Percentiles rank a stretch among this genome's conserved stretches.
These are phyloP conservation scores for western clawed frog (Xenopus tropicalis) DNA, from an alignment of 2,113 vertebrate genomes.

Conservation along the genomic window DNA sequence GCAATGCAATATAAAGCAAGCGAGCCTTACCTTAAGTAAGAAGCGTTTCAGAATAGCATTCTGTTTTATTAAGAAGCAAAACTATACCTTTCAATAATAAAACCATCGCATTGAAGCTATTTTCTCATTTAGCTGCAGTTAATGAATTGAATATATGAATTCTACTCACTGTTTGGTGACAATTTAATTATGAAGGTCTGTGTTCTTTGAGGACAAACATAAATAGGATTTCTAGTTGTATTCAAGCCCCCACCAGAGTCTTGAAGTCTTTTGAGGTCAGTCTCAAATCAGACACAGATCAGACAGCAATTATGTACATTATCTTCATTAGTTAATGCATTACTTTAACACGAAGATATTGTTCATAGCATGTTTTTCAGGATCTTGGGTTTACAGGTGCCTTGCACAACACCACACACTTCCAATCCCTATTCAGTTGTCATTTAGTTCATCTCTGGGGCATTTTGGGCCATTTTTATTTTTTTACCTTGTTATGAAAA, in stretches of 20 bases:
- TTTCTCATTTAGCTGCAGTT: neutral
- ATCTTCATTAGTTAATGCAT: conserved; percentile 37
- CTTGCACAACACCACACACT: neutral
- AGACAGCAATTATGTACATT: conserved; percentile 39
- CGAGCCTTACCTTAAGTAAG: too few relatives aligned
- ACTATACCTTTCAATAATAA: too few relatives aligned
- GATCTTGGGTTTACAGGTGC: neutral
- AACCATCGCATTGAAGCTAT: neutral
- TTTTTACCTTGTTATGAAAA: neutral
- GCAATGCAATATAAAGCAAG: too few relatives aligned
- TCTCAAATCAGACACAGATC: conserved; percentile 27
- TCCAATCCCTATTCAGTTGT: neutral
- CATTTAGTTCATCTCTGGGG: neutral
- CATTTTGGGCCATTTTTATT: neutral
- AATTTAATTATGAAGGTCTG: conserved; percentile 35
- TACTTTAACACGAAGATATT: conserved; percentile 12
- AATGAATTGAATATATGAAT: conserved; percentile 43
- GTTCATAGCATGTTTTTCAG: neutral
- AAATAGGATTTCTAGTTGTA: conserved; percentile 22
- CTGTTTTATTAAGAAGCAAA: too few relatives aligned
- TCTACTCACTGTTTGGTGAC: conserved; percentile 27
- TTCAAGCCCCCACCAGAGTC: conserved; percentile 12
- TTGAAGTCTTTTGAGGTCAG: conserved; percentile 43
- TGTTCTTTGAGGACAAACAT: conserved; percentile 37
- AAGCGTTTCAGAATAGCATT: too few relatives aligned